Percentiles rank a stretch among this genome's conserved stretches.
These are phyloP conservation scores for Sphaerolaimus hirsutus DNA, from an alignment of 2,888 invertebrate species.

Conservation along the genomic window DNA sequence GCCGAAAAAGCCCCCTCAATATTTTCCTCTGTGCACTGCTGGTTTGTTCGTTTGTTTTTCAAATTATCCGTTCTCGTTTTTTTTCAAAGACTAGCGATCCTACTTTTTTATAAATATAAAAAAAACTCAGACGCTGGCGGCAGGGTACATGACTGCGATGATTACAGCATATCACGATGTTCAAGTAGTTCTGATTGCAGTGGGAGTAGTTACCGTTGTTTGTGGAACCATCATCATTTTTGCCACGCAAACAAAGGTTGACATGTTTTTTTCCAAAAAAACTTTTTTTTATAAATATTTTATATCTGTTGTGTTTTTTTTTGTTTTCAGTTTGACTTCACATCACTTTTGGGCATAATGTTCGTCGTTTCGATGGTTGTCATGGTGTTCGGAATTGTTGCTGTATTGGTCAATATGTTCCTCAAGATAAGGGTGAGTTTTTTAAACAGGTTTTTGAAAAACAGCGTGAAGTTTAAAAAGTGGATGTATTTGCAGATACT, in stretches of 20 bases:
- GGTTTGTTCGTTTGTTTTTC: constrained; percentile 25
- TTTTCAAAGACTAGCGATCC: too few relatives aligned
- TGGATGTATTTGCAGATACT: constrained; percentile 6
- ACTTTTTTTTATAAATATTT: too few relatives aligned
- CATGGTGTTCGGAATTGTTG: constrained; percentile 32
- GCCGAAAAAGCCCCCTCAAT: constrained; percentile 29
- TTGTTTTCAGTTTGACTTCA: constrained; percentile 33
- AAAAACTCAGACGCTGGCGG: background rate
- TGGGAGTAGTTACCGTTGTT: background rate
- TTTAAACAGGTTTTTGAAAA: background rate
- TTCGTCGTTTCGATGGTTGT: constrained; percentile 31
- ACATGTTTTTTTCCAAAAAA: too few relatives aligned
- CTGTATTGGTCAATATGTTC: constrained; percentile 16
- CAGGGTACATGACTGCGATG: background rate
- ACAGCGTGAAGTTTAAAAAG: background rate
- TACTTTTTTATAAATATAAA: too few relatives aligned
- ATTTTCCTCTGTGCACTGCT: constrained; percentile 28
- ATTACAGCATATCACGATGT: background rate
- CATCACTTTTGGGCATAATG: constrained; percentile 33
- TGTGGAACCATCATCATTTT: background rate
- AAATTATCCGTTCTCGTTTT: too few relatives aligned
- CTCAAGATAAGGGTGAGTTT: background rate
- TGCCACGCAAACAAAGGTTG: background rate
- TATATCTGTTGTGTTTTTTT: constrained; percentile 1
- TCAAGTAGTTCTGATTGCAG: background rate